Conservation (phyloP, 1,140 invertebrate species). For the Drosophila repleta region DNA sequence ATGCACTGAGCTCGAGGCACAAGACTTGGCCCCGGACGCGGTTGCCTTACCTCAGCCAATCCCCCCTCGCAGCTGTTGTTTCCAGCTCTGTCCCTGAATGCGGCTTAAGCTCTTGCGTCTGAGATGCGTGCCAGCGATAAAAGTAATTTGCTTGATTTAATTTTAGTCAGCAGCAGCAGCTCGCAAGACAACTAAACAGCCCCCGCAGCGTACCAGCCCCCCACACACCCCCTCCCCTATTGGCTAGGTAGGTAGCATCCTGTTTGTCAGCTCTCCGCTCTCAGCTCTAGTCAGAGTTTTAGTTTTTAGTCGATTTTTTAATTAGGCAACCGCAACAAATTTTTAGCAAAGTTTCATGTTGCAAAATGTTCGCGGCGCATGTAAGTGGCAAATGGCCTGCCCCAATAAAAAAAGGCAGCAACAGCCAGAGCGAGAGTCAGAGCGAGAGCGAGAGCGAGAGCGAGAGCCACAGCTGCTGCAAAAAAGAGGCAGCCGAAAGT, state of each 20-base stretch:
- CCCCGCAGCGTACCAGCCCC: slow-evolving; percentile 33
- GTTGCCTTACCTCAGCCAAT: not conserved
- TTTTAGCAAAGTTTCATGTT: slow-evolving; percentile 75
- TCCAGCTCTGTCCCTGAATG: slow-evolving; percentile 53
- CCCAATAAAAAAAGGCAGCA: slow-evolving; percentile 28
- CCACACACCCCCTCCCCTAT: not conserved
- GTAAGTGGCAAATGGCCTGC: slow-evolving; percentile 75
- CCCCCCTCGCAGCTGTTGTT: not conserved
- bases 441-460: not conserved
- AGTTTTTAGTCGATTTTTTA: slow-evolving; percentile 63
- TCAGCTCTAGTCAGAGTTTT: slow-evolving; percentile 24
- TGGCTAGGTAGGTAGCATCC: slow-evolving; percentile 57
- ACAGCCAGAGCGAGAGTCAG: not conserved
- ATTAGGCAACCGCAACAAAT: slow-evolving; percentile 74
- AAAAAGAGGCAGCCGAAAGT: slow-evolving; percentile 42
- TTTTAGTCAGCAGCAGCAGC: slow-evolving; percentile 80
- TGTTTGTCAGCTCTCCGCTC: slow-evolving; percentile 58
- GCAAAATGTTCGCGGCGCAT: slow-evolving; percentile 70
- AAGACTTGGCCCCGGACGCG: slow-evolving; percentile 40
- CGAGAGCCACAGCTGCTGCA: slow-evolving; percentile 28
- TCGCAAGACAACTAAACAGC: slow-evolving; percentile 64
- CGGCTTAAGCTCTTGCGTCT: slow-evolving; percentile 74
- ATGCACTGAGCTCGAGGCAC: slow-evolving; percentile 69
- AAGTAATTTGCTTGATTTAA: slow-evolving; percentile 83
- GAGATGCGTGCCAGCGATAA: slow-evolving; percentile 82